A percentile compares a stretch with the other conserved stretches of the same genome.
phyloP scores from a whole-genome alignment of 2,888 invertebrate genomes.

The Leptinotarsa tumamoca region DNA sequence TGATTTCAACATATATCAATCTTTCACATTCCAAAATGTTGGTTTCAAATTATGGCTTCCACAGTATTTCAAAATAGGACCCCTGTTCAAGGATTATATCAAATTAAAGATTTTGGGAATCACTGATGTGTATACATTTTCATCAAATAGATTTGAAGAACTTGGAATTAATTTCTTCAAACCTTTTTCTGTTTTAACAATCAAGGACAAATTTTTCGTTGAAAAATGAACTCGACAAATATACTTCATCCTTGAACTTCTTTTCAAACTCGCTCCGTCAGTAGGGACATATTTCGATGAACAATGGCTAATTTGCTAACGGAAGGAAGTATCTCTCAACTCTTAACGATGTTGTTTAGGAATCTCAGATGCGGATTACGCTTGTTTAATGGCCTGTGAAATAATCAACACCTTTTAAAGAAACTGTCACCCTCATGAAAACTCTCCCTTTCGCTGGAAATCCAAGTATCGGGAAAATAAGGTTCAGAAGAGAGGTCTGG shows the following conservation, averaged over 20 bases:
- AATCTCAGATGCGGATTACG: slow-evolving; percentile 10
- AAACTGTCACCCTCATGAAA: background rate
- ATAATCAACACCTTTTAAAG: slow-evolving; percentile 5
- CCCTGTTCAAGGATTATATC: too few relatives aligned
- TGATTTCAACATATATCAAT: too few relatives aligned
- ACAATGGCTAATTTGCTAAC: slow-evolving; percentile 13
- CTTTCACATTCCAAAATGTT: too few relatives aligned
- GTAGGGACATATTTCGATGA: background rate
- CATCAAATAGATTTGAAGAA: too few relatives aligned
- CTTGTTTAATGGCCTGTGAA: slow-evolving; percentile 10
- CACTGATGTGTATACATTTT: too few relatives aligned
- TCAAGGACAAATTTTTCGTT: background rate
- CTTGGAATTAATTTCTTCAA: too few relatives aligned
- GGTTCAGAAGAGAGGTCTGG: background rate
- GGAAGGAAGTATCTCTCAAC: slow-evolving; percentile 6
- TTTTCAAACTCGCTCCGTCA: background rate
- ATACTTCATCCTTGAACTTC: background rate
- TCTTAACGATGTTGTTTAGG: slow-evolving; percentile 17
- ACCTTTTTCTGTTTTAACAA: too few relatives aligned
- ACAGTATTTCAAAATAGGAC: too few relatives aligned
- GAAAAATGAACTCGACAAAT: background rate
- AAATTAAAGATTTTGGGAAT: too few relatives aligned
- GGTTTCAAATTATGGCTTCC: too few relatives aligned
- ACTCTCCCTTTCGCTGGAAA: background rate
- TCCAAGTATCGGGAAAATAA: background rate